phyloP scores from a whole-genome alignment of 30 jellyfish, hydroid and myxozoan genomes.

The Phacellophora camtschatica region DNA sequence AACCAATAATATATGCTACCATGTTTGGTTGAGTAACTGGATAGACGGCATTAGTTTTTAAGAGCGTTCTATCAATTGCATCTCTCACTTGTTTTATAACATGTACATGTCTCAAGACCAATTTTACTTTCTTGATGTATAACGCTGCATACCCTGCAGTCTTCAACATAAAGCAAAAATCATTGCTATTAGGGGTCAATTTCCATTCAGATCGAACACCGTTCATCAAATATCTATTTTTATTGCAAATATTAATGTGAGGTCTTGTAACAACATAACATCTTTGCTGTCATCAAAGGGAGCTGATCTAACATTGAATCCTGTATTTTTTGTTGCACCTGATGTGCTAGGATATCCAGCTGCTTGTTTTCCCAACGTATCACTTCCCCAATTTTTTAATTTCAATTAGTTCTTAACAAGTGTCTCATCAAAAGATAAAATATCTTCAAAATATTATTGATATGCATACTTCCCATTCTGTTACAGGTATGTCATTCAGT shows the following conservation, averaged over 20 bases:
- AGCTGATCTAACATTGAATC: not conserved
- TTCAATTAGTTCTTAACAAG: not conserved
- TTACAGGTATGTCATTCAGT: conserved; percentile 11
- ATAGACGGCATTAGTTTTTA: not conserved
- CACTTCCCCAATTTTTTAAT: not conserved
- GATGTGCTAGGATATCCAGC: not conserved
- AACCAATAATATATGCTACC: not conserved
- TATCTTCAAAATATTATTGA: not conserved
- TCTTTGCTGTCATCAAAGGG: not conserved
- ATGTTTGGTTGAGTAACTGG: not conserved
- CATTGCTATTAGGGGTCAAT: not conserved
- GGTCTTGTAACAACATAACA: not conserved
- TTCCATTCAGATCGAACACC: not conserved
- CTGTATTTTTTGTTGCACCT: not conserved
- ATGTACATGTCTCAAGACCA: not conserved
- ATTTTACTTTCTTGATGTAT: not conserved
- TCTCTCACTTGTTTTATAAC: not conserved
- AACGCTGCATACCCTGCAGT: not conserved
- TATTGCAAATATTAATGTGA: not conserved
- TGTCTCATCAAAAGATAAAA: not conserved
- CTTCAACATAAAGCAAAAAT: not conserved
- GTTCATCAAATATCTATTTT: not conserved
- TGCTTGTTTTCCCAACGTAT: not conserved
- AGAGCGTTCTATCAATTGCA: not conserved
- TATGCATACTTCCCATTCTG: conserved; percentile 22